phyloP scores from a whole-genome alignment of 30 jellyfish, hydroid and myxozoan species.

The Chrysaora quinquecirrha region DNA sequence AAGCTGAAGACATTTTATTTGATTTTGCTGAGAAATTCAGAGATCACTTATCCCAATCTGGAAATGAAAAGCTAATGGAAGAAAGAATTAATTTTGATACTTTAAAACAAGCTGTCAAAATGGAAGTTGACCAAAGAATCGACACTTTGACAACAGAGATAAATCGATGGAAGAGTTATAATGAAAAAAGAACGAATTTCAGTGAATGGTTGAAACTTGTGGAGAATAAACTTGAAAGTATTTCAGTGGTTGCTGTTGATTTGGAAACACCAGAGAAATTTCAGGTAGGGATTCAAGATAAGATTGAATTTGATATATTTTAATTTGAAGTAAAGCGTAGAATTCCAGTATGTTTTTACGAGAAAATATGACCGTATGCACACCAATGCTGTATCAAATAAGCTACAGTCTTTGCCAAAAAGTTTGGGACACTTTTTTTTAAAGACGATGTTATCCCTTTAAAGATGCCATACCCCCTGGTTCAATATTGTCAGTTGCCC shows the following conservation, averaged over 20 bases:
- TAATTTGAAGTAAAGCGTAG: no score
- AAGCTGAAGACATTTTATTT: conserved; percentile 3
- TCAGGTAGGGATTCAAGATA: no score
- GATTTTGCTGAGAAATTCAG: conserved; percentile 42
- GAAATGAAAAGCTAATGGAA: conserved; percentile 39
- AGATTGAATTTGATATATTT: no score
- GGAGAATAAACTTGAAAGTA: conserved; percentile 18
- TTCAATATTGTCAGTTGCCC: no score
- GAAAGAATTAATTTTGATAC: conserved; percentile 39
- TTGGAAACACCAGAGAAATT: conserved; percentile 74
- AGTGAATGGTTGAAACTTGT: conserved; percentile 62
- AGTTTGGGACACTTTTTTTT: no score
- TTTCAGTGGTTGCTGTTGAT: conserved; percentile 34
- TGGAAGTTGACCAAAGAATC: conserved; percentile 55
- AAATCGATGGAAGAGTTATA: conserved; percentile 66
- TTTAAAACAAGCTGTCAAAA: conserved; percentile 30
- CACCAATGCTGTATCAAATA: no score
- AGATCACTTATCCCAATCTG: conserved; percentile 34
- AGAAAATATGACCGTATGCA: no score
- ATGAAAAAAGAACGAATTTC: conserved; percentile 31
- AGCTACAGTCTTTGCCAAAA: no score
- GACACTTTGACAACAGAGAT: conserved; percentile 34
- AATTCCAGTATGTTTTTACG: no score
- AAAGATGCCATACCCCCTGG: no score
- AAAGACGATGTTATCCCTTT: no score